A percentile compares a stretch with the other conserved stretches of the same genome.
Evolutionary conservation across 2,797 vertebrate genomes (phyloP).

Genomic region (Micropoecilia bifurca): DNA sequence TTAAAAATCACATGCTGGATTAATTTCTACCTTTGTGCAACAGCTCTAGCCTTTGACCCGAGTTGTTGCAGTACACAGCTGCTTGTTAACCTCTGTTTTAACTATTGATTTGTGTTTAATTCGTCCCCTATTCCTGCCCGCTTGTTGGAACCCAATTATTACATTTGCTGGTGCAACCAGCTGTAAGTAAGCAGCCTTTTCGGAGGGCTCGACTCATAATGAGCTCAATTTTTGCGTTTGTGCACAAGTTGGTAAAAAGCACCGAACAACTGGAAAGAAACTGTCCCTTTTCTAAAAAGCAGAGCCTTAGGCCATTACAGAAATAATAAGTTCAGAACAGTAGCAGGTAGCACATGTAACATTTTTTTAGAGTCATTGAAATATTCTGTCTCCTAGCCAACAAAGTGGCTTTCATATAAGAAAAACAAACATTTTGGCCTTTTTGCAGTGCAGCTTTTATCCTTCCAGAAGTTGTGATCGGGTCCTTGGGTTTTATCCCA

Average conservation of each 20-base stretch:
- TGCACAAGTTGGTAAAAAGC: slow-evolving; percentile 8
- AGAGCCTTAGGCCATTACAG: slow-evolving; percentile 29
- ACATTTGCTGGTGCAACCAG: slow-evolving; percentile 47
- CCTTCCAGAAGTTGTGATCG: neutral
- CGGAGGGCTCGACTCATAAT: slow-evolving; percentile 12
- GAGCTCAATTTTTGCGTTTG: slow-evolving; percentile 23
- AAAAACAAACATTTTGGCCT: neutral
- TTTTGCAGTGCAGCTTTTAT: neutral
- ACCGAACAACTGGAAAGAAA: slow-evolving; percentile 30
- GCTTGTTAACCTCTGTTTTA: slow-evolving; percentile 53
- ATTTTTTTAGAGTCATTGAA: slow-evolving; percentile 16
- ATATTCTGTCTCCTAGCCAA: slow-evolving; percentile 1
- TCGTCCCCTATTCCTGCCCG: slow-evolving; percentile 36
- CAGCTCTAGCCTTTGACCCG: slow-evolving; percentile 37
- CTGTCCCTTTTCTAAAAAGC: slow-evolving; percentile 37
- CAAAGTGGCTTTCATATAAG: neutral
- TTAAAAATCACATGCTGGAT: neutral
- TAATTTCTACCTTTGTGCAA: slow-evolving; percentile 42
- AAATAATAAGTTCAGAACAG: slow-evolving; percentile 43
- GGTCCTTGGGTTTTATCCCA: neutral
- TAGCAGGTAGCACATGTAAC: slow-evolving; percentile 19
- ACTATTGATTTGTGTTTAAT: slow-evolving; percentile 58
- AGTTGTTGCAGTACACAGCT: slow-evolving; percentile 53
- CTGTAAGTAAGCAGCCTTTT: slow-evolving; percentile 30
- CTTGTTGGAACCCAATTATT: slow-evolving; percentile 32